Evolutionary conservation across 2,797 vertebrate genomes (phyloP).

Genomic region (Nyctalus aviator): DNA sequence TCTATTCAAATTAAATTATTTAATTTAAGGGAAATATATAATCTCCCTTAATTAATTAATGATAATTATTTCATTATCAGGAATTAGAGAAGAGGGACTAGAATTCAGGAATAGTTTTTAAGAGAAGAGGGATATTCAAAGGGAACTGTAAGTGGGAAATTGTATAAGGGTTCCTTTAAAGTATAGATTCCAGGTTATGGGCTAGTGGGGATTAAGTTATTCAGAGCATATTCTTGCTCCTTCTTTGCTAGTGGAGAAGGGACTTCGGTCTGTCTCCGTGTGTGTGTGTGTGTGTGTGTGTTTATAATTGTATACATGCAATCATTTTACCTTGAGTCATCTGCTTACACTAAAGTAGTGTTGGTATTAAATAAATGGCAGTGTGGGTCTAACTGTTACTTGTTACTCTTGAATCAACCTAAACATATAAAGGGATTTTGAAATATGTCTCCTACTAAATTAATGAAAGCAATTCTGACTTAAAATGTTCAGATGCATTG

Average conservation of each 20-base stretch:
- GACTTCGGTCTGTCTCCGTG: neutral
- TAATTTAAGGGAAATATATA: slow-evolving; percentile 19
- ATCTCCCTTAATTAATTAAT: slow-evolving; percentile 11
- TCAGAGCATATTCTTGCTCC: neutral
- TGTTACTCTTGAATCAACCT: neutral
- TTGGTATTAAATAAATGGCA: neutral
- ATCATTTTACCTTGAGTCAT: neutral
- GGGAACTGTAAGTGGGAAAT: neutral
- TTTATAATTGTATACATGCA: neutral
- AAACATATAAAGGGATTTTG: slow-evolving; percentile 15
- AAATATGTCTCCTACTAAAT: neutral
- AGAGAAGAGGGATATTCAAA: neutral
- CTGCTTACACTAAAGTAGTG: neutral
- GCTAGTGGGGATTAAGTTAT: neutral
- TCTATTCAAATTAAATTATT: slow-evolving; percentile 47
- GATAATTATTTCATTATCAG: neutral
- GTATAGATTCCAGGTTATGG: neutral
- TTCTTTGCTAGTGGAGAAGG: neutral
- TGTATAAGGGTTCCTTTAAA: neutral
- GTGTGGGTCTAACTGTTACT: neutral
- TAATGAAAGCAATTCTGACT: neutral
- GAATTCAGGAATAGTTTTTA: neutral
- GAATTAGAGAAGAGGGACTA: neutral
- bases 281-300: neutral
- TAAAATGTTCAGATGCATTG: neutral